Percentiles rank a stretch among this genome's conserved stretches.
phyloP scores from a whole-genome alignment of 2,888 invertebrate species.

The Heliothis peltigera region DNA sequence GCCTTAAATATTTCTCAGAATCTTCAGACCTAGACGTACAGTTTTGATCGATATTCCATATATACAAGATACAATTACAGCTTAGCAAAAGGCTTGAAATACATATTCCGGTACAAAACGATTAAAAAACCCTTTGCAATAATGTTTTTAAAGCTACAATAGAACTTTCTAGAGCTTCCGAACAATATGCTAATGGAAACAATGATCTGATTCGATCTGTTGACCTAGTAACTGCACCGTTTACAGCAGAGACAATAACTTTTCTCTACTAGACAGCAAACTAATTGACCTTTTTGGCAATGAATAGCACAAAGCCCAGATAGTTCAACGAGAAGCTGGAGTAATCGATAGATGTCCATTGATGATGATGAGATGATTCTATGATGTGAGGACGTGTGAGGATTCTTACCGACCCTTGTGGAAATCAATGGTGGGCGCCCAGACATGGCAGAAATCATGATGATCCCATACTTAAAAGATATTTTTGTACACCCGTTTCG shows the following conservation, averaged over 20 bases:
- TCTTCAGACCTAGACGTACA: background rate
- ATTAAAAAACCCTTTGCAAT: background rate
- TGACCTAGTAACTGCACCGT: slow-evolving; percentile 30
- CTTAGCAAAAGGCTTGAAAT: background rate
- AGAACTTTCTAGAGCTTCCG: slow-evolving; percentile 12
- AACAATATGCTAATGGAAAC: slow-evolving; percentile 5
- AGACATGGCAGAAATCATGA: no score
- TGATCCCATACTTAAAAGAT: no score
- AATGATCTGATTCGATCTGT: slow-evolving; percentile 15
- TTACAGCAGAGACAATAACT: slow-evolving; percentile 17
- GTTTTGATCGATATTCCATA: background rate
- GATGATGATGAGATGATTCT: no score
- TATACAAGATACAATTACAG: background rate
- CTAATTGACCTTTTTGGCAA: slow-evolving; percentile 41
- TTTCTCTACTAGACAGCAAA: slow-evolving; percentile 32
- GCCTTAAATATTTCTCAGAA: background rate
- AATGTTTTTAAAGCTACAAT: slow-evolving; percentile 7
- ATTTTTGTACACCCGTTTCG: no score
- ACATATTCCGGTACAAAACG: background rate
- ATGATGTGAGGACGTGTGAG: no score
- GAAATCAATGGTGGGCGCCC: no score
- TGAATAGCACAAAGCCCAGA: slow-evolving; percentile 34
- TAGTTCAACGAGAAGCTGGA: slow-evolving; percentile 17
- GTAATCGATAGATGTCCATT: slow-evolving; percentile 28
- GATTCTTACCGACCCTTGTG: no score